Percentiles rank a stretch among this genome's conserved stretches.
These are phyloP conservation scores for Sebastes itinus DNA, from an alignment of 2,797 vertebrate genomes.

Conservation along the genomic window DNA sequence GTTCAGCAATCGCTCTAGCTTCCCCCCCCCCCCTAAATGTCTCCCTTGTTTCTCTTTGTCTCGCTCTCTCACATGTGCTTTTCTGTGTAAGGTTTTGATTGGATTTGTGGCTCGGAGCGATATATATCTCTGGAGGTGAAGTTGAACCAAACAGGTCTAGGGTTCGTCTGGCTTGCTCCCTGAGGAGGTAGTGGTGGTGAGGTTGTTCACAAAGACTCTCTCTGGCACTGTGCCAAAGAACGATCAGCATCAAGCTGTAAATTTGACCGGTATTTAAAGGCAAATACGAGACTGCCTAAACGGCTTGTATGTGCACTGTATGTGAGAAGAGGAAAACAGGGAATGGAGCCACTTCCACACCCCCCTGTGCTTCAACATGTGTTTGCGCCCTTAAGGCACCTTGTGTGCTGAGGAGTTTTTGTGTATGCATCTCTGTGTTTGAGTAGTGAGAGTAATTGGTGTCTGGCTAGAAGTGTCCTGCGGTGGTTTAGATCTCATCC, in stretches of 20 bases:
- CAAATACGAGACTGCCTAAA: constrained; percentile 27
- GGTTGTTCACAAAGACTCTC: constrained; percentile 46
- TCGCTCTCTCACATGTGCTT: constrained; percentile 36
- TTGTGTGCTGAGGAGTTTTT: constrained; percentile 2
- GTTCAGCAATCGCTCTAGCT: constrained; percentile 23
- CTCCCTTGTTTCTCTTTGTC: constrained; percentile 48
- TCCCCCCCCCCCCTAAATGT: not conserved
- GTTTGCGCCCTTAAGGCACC: constrained; percentile 15
- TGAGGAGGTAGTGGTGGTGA: constrained; percentile 18
- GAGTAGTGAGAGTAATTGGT: constrained; percentile 35
- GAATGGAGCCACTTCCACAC: not conserved
- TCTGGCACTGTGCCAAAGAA: constrained; percentile 45
- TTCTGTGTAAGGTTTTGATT: constrained; percentile 44
- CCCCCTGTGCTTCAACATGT: constrained; percentile 20
- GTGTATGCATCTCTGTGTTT: not conserved
- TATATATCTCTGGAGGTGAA: constrained; percentile 58
- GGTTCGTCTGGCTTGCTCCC: constrained; percentile 53
- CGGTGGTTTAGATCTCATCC: constrained; percentile 4
- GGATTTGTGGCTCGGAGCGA: constrained; percentile 58
- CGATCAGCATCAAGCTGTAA: constrained; percentile 29
- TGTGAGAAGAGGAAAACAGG: not conserved
- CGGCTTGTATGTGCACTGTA: constrained; percentile 22
- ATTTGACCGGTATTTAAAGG: constrained; percentile 48
- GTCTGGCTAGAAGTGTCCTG: constrained; percentile 16
- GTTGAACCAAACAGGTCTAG: constrained; percentile 73